Evolutionary conservation across 1,140 invertebrate genomes (phyloP), one percentile per base, ranked within the genome.

Genomic region (Zaprionus vittiger): DNA sequence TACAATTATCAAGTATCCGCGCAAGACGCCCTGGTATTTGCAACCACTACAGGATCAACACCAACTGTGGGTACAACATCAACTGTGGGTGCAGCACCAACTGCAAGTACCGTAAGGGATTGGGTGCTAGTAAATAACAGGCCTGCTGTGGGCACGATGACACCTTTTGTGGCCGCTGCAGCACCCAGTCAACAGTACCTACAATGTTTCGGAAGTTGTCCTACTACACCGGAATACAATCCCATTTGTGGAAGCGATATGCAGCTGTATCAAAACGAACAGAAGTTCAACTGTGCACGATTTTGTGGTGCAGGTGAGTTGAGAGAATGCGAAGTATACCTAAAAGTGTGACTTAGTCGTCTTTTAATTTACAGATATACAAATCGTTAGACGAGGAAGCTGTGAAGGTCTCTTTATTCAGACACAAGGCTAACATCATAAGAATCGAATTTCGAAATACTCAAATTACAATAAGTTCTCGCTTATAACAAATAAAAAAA

Each of bases 181-280:
- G 75, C 91, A 2, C 64, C 84, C 15, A 85, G 85, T 1, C 87
- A 80, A 22, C 20, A 66, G 47, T 93, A 81, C 41, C 64, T 83
- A 0, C 41, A 84, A 15, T 95, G 94, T 75, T 85, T 94, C 5
- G 82, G 62, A 4, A 65, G 64, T 0, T 95, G 95, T 72, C 93
- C 94, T 57, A 93, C 93, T 0, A 95, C 95, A 1, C 75, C 93
- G 0, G 94, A 96, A 74, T 96, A 95, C 77, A 95, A 95, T 91
- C 96, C 96, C 34, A 94, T 97, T 4, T 97, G 96, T 83, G 96
- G 95, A 4, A 93, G 94, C 2, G 94, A 97, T 75, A 92, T 93
- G 5, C 89, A 94, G 7, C 94, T 94, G 0, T 97, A 97, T 77
- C 76, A 81, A 1, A 97, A 97, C 90, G 86, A 93, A n/a, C 94